Conservation (phyloP, 2,113 vertebrate species). For the Propithecus coquereli region DNA sequence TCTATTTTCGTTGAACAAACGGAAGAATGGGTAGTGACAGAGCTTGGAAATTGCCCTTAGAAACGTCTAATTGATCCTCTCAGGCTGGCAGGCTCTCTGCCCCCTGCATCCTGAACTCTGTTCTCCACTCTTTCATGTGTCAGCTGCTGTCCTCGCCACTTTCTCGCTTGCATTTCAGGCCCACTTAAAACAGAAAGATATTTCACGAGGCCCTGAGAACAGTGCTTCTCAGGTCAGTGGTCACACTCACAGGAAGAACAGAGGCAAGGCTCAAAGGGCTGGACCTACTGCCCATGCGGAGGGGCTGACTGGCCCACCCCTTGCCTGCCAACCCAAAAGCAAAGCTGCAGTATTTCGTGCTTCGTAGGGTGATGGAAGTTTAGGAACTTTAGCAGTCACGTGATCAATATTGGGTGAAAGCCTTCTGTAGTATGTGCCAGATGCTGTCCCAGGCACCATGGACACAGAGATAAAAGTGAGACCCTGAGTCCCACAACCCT, state of each 20-base stretch:
- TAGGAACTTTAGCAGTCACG: not conserved
- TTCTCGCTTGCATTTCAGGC: constrained; percentile 12
- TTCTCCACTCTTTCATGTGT: not conserved
- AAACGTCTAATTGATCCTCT: constrained; percentile 23
- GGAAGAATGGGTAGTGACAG: constrained; percentile 48
- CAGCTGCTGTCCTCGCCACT: constrained; percentile 15
- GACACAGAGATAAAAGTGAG: not conserved
- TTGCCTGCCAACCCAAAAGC: not conserved
- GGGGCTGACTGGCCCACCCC: not conserved
- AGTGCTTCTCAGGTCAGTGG: not conserved
- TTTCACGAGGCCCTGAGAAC: not conserved
- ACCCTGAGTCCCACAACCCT: not conserved
- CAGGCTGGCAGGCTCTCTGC: not conserved
- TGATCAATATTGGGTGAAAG: not conserved
- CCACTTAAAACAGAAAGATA: not conserved
- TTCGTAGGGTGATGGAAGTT: not conserved
- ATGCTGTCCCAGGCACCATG: not conserved
- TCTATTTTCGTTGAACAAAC: not conserved
- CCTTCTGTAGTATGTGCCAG: not conserved
- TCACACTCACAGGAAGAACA: not conserved
- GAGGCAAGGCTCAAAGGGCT: not conserved
- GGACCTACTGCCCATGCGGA: not conserved
- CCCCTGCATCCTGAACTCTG: constrained; percentile 16
- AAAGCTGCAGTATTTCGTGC: not conserved
- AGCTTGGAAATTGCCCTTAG: not conserved